A percentile compares a stretch with the other conserved stretches of the same genome.
phyloP scores from a whole-genome alignment of 1,140 invertebrate genomes.

The Achatina immaculata region DNA sequence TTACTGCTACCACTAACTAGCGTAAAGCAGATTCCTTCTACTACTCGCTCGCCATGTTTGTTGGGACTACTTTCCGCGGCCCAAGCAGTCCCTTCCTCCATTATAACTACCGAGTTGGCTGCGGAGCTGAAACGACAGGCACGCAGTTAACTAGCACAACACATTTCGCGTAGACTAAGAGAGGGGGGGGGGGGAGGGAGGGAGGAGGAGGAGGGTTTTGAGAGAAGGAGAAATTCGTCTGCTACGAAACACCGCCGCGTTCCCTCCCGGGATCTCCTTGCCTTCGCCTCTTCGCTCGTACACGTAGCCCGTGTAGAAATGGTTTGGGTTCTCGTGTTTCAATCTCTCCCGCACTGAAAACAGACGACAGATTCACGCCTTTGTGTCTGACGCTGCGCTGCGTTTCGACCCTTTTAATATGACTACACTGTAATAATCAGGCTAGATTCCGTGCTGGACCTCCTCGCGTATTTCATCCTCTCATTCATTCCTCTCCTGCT shows the following conservation, averaged over 20 bases:
- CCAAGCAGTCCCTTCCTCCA: background rate
- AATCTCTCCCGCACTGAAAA: background rate
- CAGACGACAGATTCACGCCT: conserved; percentile 20
- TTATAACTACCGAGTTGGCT: background rate
- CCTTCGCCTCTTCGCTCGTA: conserved; percentile 18
- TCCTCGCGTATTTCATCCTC: background rate
- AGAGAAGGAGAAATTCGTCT: conserved; percentile 3
- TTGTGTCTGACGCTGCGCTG: conserved; percentile 29
- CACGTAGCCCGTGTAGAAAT: conserved; percentile 8
- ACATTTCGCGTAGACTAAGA: background rate
- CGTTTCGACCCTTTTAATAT: conserved; percentile 17
- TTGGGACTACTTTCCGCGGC: background rate
- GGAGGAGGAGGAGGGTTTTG: background rate
- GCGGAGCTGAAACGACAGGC: conserved; percentile 23
- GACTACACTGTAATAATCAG: background rate
- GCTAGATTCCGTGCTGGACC: background rate
- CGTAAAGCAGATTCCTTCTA: background rate
- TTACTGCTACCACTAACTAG: conserved; percentile 2
- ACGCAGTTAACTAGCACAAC: conserved; percentile 20
- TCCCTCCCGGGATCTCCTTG: background rate
- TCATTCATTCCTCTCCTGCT: background rate
- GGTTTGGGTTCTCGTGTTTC: conserved; percentile 6
- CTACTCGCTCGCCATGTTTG: conserved; percentile 7
- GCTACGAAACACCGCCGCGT: conserved; percentile 17
- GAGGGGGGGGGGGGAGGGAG: background rate